These are phyloP conservation scores for Aphyosemion australe DNA, from an alignment of 2,113 vertebrate species.

Conservation along the genomic window DNA sequence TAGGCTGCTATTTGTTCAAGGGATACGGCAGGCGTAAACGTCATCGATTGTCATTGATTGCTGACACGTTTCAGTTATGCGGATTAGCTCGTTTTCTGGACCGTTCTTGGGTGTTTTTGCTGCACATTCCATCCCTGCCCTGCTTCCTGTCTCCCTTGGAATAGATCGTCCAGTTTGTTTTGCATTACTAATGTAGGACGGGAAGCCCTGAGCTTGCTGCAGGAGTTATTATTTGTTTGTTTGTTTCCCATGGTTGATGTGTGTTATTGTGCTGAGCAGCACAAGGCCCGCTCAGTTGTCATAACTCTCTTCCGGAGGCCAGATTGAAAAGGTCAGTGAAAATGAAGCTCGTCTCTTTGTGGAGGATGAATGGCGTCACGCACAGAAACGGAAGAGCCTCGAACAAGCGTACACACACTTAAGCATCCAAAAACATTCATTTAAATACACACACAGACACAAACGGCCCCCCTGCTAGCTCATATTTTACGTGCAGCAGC, in stretches of 20 bases:
- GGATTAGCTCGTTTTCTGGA: not conserved
- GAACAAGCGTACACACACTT: constrained; percentile 8
- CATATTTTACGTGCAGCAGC: constrained; percentile 33
- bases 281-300: constrained; percentile 58
- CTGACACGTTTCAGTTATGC: constrained; percentile 4
- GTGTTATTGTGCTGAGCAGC: constrained; percentile 46
- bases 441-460: constrained; percentile 23
- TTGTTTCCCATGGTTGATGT: constrained; percentile 51
- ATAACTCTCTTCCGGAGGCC: constrained; percentile 65
- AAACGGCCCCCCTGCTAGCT: not conserved
- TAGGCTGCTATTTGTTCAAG: constrained; percentile 12
- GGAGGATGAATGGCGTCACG: constrained; percentile 45
- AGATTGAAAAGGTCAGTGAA: constrained; percentile 74
- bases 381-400: constrained; percentile 11
- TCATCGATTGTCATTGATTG: constrained; percentile 5
- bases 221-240: constrained; percentile 58
- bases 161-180: constrained; percentile 27
- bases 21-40: constrained; percentile 15
- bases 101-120: not conserved
- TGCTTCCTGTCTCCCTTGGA: constrained; percentile 6
- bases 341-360: constrained; percentile 57
- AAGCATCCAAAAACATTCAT: constrained; percentile 21
- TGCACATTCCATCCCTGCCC: not conserved
- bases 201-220: constrained; percentile 12
- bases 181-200: constrained; percentile 24